phyloP scores from a whole-genome alignment of 2,113 vertebrate species.

The Coryphaenoides rupestris region DNA sequence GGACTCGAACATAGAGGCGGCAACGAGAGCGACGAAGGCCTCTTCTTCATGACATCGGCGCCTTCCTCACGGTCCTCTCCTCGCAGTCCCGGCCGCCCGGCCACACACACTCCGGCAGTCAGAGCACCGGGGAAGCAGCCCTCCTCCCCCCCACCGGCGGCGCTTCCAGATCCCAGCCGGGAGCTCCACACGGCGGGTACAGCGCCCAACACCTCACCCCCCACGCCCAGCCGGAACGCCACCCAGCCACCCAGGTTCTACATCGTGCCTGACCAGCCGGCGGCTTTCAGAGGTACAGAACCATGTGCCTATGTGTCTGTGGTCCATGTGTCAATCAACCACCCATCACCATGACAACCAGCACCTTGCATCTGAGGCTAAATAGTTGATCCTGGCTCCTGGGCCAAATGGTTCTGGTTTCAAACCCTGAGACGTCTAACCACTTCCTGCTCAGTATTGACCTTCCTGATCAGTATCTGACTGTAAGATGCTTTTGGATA shows the following conservation, averaged over 20 bases:
- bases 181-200: neutral
- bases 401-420: too few relatives aligned
- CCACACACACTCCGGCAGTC: neutral
- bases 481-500: too few relatives aligned
- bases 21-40: neutral
- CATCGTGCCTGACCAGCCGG: conserved; percentile 63
- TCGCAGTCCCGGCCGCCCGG: conserved; percentile 2
- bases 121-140: neutral
- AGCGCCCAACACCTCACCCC: conserved; percentile 9
- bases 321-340: too few relatives aligned
- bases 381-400: too few relatives aligned
- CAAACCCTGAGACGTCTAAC: too few relatives aligned
- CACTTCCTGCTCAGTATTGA: too few relatives aligned
- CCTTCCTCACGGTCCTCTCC: neutral
- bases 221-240: neutral
- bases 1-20: neutral
- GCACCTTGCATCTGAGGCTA: too few relatives aligned
- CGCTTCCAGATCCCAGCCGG: neutral
- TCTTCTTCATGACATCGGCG: neutral
- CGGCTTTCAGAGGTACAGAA: conserved; percentile 56
- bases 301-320: neutral
- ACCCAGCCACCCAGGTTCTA: conserved; percentile 47
- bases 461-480: too few relatives aligned
- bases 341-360: neutral
- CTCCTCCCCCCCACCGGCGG: neutral